A percentile compares a stretch with the other conserved stretches of the same genome.
These are phyloP conservation scores for Oasisia sp. DNA, from an alignment of 2,888 invertebrate genomes.

Conservation along the genomic window DNA sequence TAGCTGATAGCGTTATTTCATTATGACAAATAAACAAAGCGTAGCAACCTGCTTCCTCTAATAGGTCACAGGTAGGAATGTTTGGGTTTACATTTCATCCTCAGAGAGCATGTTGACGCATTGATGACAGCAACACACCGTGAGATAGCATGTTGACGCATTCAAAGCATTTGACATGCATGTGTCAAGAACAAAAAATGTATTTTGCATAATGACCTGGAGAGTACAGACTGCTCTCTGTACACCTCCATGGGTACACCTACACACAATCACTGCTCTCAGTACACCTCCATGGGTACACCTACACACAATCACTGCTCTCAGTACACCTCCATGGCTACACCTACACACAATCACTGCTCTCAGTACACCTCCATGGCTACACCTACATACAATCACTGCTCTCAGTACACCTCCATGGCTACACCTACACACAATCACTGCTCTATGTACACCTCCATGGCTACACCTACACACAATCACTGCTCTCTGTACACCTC, in stretches of 20 bases:
- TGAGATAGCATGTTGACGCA: neutral
- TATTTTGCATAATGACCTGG: too few relatives aligned
- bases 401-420: too few relatives aligned
- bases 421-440: too few relatives aligned
- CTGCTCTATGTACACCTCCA: neutral
- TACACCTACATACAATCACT: too few relatives aligned
- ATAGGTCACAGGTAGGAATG: neutral
- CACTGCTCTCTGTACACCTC: neutral
- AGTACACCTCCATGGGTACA: neutral
- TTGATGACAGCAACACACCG: neutral
- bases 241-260: neutral
- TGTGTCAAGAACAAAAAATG: too few relatives aligned
- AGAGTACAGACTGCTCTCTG: neutral
- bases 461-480: too few relatives aligned
- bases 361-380: too few relatives aligned
- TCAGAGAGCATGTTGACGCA: neutral
- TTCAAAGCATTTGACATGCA: too few relatives aligned
- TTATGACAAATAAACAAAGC: slow-evolving; percentile 1
- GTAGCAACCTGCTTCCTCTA: neutral
- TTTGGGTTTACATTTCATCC: neutral
- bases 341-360: too few relatives aligned
- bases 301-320: neutral
- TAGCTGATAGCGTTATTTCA: neutral
- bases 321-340: neutral
- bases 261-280: neutral